Base-by-base conservation (phyloP, 2,113 vertebrate species). In the Triplophysa rosa region DNA sequence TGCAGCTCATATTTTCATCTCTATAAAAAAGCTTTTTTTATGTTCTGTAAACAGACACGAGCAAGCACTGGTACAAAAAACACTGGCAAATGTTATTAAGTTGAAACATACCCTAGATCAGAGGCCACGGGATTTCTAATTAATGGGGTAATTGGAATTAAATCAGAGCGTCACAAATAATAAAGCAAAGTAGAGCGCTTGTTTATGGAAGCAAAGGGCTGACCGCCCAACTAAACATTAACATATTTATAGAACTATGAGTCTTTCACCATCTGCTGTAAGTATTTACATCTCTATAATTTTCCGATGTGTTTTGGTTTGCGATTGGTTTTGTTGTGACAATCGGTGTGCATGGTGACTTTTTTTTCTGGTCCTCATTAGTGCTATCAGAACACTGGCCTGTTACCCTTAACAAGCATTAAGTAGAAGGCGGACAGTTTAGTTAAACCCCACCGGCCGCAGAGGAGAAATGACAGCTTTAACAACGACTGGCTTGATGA, bases 381-480 rank as follows among this genome's bases (percentile, higher is more conserved):
- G 91, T 87, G 83, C 87, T 86, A 89, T 87, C 90, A 89, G 81
- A 82, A 82, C 86, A 90, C 80, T 82, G 84, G 82, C 89, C 85
- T 75, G 85, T 91, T 91, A 75, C 85, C 89, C 83, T 81, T 82
- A 80, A 88, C 91, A 89, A 91, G 88, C 81, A 77, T 84, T 75
- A 70, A 82, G 82, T 88, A 84, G 87, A 84, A 85, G 82, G 78
- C 87, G 90, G 91, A 90, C 91, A 89, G 87, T 89, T 92, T 90
- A 88, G 79, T 91, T 94, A 76, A 85, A 82, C 85, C 58, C 1
- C 83, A 69, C 79, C 0, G 70, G 89, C 80, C 87, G 80, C 64
- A 86, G 88, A 84, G 87, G 87, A 91, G 90, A 89, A 81, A 61
- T 90, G 92, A 93, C 89, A 90, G 91, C 90, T 94, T 93, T 88